These are phyloP conservation scores for Clarias magur DNA, from an alignment of 2,113 vertebrate species.

Conservation along the genomic window DNA sequence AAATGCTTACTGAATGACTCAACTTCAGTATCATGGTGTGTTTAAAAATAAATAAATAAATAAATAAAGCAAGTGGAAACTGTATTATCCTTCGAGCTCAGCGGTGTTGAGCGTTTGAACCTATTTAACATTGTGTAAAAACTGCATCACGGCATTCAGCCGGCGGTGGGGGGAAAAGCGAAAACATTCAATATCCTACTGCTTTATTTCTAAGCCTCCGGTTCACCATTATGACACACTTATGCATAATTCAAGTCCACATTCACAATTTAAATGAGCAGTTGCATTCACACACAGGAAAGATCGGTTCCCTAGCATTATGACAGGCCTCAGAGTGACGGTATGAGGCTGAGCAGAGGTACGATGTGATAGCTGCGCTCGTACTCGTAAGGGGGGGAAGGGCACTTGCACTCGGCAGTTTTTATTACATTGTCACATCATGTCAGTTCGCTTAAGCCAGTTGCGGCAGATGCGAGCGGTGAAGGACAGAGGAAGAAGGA, in stretches of 20 bases:
- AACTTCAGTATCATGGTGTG: neutral
- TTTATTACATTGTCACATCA: slow-evolving; percentile 47
- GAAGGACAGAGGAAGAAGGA: slow-evolving; percentile 36
- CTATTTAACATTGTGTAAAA: neutral
- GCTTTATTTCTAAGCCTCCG: neutral
- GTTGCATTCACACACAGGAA: neutral
- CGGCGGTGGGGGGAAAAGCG: neutral
- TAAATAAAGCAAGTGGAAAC: neutral
- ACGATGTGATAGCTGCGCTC: neutral
- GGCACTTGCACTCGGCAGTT: neutral
- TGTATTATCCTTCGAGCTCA: neutral
- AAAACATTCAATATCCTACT: neutral
- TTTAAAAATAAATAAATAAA: neutral
- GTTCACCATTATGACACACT: slow-evolving; percentile 5
- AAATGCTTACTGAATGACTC: neutral
- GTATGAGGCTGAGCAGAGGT: slow-evolving; percentile 18
- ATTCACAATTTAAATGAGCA: slow-evolving; percentile 30
- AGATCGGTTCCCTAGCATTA: slow-evolving; percentile 13
- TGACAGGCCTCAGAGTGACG: slow-evolving; percentile 21
- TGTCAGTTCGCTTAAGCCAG: slow-evolving; percentile 38
- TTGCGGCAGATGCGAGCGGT: slow-evolving; percentile 33
- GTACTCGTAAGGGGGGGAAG: too few species aligned
- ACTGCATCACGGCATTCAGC: neutral
- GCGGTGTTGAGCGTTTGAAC: neutral
- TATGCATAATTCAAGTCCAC: slow-evolving; percentile 30